Evolutionary conservation across 2,797 vertebrate species (phyloP), one percentile per base, ranked within the genome.

Genomic region (Gambusia yucatana): DNA sequence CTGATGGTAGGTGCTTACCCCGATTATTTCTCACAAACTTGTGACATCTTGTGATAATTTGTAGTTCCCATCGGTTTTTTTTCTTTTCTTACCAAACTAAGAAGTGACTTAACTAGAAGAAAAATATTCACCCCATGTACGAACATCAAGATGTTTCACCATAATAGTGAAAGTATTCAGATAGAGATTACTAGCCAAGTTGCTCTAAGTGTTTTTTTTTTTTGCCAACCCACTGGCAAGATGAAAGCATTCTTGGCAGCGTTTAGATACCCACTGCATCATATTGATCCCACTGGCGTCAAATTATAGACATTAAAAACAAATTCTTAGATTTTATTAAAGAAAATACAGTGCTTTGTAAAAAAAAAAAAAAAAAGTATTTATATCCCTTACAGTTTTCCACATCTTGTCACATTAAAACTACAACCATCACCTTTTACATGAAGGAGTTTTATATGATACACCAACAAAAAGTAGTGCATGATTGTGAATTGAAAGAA

Each of bases 1-100:
- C 97, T 2, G 97, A 98, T 80, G 97, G 97, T 99, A 82, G 9
- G 92, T 82, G 20, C 14, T 11, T 4, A 2, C 46, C 46, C 44
- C 16, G 13, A 20, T 30, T 20, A 33, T 25, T 14, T 9, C 25
- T 4, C 1, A 9, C n/a, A 9, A 1, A 61, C 57, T 28, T 82
- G 75, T 82, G 67, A 17, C 30, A 14, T 65, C 61, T 22, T 63
- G 59, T 63, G 59, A 17, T 63, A 0, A 20, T 63, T 36, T 63
- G 6, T 36, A 59, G 5, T 63, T 63, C 36, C 33, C 33, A 36
- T 3, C 33, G 36, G 36, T 61, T 59, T 0, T 4, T 30, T n/a
- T 11, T 8, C 3, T 55, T 30, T 17, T 61, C 6, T 36, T 8
- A 3, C 59, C 57, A 6, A 61, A 33, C 6, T 36, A 63, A 36